phyloP scores from a whole-genome alignment of 1,140 invertebrate species.

The Drosophila kepulauana region DNA sequence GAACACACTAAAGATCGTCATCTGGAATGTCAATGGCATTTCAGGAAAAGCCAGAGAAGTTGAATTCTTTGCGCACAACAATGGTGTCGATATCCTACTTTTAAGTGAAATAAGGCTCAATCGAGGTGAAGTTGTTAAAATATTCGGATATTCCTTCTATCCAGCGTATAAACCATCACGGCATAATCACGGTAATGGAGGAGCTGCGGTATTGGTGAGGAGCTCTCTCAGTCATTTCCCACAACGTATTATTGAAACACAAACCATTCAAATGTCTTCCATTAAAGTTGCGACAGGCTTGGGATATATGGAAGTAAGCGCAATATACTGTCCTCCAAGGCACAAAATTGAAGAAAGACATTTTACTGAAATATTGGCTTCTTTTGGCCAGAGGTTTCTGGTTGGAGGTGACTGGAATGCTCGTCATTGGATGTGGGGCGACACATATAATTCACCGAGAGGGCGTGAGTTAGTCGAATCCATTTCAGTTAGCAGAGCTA shows the following conservation, averaged over 20 bases:
- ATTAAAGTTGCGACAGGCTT: background rate
- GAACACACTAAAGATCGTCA: conserved; percentile 18
- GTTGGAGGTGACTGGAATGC: conserved; percentile 1
- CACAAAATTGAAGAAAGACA: background rate
- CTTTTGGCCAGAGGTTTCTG: background rate
- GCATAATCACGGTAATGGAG: background rate
- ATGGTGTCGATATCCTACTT: background rate
- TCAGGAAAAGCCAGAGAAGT: conserved; percentile 30
- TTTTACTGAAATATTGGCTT: background rate
- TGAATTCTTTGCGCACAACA: conserved; percentile 1
- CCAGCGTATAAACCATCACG: no score
- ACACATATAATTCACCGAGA: background rate
- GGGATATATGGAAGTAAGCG: background rate
- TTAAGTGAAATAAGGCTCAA: background rate
- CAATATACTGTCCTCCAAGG: background rate
- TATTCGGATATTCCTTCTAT: no score
- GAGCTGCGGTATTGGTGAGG: background rate
- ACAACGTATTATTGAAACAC: background rate
- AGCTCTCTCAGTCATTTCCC: background rate
- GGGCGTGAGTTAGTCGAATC: background rate
- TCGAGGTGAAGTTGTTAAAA: no score
- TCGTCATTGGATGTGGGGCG: background rate
- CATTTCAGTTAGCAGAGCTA: background rate
- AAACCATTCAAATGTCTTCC: background rate
- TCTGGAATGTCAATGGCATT: conserved; percentile 36